These are phyloP conservation scores for Anabas testudineus DNA, from an alignment of 2,797 vertebrate species.

Conservation along the genomic window DNA sequence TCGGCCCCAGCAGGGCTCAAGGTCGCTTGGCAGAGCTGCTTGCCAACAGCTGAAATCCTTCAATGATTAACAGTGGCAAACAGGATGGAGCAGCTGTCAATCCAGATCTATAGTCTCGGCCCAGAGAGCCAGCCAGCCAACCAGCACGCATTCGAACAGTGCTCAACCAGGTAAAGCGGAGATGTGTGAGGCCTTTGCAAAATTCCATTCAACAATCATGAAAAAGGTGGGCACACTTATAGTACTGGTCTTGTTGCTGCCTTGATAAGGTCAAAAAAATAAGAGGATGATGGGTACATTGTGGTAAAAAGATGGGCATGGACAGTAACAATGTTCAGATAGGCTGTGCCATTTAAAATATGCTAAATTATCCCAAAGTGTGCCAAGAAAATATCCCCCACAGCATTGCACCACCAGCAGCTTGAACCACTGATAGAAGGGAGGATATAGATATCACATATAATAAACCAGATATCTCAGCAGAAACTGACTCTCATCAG, in stretches of 20 bases:
- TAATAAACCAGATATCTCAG: too few relatives aligned
- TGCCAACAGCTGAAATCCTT: constrained; percentile 68
- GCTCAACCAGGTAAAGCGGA: constrained; percentile 56
- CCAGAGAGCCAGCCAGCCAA: constrained; percentile 59
- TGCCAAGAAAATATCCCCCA: too few relatives aligned
- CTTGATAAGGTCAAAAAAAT: constrained; percentile 19
- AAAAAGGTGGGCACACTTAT: constrained; percentile 54
- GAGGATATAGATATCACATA: too few relatives aligned
- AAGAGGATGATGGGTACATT: too few relatives aligned
- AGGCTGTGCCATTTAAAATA: too few relatives aligned
- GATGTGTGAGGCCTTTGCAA: constrained; percentile 72
- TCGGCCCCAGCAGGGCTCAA: constrained; percentile 72
- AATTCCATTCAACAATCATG: constrained; percentile 52
- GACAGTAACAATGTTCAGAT: too few relatives aligned
- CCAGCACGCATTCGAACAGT: constrained; percentile 49
- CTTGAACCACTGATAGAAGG: too few relatives aligned
- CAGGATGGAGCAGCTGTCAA: constrained; percentile 81
- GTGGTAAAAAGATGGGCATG: too few relatives aligned
- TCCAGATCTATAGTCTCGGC: constrained; percentile 73
- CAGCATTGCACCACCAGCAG: too few relatives aligned
- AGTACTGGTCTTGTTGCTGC: constrained; percentile 61
- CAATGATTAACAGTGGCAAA: constrained; percentile 81
- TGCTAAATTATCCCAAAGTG: too few relatives aligned
- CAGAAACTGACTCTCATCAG: too few relatives aligned
- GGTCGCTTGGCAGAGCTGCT: constrained; percentile 75